Conservation (phyloP, 2,113 vertebrate genomes). For the Tupaia tana region DNA sequence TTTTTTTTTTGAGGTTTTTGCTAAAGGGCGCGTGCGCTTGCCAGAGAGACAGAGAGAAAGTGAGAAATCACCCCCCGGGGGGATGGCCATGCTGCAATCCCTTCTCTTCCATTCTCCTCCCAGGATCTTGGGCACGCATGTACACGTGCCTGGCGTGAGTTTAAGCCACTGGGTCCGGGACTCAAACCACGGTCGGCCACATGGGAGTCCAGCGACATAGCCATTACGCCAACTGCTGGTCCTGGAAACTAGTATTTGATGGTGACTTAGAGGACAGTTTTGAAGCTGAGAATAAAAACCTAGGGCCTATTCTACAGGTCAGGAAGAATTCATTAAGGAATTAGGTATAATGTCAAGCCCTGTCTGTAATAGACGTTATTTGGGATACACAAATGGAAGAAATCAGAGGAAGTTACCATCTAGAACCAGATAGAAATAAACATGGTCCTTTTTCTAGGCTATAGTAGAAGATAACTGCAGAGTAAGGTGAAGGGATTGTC, state of each 20-base stretch:
- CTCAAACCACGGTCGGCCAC: no score
- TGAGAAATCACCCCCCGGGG: no score
- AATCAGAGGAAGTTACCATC: not conserved
- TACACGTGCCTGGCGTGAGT: no score
- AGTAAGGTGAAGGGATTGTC: slow-evolving; percentile 41
- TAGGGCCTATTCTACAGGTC: not conserved
- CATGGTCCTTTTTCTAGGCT: not conserved
- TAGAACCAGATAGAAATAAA: not conserved
- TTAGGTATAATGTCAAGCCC: not conserved
- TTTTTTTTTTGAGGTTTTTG: no score
- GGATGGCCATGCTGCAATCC: no score
- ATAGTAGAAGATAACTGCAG: not conserved
- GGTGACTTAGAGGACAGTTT: not conserved
- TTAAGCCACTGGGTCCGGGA: no score
- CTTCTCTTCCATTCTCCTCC: no score
- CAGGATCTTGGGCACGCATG: no score
- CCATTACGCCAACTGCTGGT: no score
- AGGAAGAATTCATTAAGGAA: not conserved
- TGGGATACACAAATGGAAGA: not conserved
- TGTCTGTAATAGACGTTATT: not conserved
- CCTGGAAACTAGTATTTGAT: not conserved
- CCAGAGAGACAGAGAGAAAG: no score
- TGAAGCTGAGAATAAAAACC: not conserved
- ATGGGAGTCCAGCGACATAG: no score
- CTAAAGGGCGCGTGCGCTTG: no score